phyloP scores from a whole-genome alignment of 2,888 invertebrate genomes.

The Drosophila birchii region DNA sequence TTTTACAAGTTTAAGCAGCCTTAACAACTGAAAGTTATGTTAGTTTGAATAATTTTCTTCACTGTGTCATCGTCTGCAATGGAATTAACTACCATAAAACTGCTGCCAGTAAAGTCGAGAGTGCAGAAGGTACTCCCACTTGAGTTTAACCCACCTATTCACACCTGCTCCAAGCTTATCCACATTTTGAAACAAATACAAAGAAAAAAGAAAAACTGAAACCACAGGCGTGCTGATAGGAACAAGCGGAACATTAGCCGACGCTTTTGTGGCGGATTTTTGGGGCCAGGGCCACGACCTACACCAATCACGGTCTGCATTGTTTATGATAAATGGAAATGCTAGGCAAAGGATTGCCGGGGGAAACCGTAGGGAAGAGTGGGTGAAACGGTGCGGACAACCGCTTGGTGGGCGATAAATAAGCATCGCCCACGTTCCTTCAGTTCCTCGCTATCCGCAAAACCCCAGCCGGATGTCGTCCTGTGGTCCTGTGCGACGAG shows the following conservation, averaged over 20 bases:
- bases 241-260: slow-evolving; percentile 47
- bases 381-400: neutral
- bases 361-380: neutral
- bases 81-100: slow-evolving; percentile 5
- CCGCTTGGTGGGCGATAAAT: slow-evolving; percentile 50
- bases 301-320: slow-evolving; percentile 67
- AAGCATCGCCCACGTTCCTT: slow-evolving; percentile 48
- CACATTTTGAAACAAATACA: neutral
- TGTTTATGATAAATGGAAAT: slow-evolving; percentile 73
- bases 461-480: slow-evolving; percentile 27
- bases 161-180: slow-evolving; percentile 8
- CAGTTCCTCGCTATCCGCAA: neutral
- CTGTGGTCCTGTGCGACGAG: slow-evolving; percentile 18
- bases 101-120: neutral
- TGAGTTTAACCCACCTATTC: neutral
- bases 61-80: neutral
- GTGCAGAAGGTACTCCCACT: neutral
- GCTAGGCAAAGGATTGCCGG: slow-evolving; percentile 42
- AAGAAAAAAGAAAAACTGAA: neutral
- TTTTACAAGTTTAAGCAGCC: neutral
- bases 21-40: neutral
- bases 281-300: slow-evolving; percentile 65
- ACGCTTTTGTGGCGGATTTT: slow-evolving; percentile 35
- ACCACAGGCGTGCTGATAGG: slow-evolving; percentile 2
- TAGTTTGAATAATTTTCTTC: neutral